Evolutionary conservation across 2,113 vertebrate genomes (phyloP).

Genomic region (Eretmochelys imbricata): DNA sequence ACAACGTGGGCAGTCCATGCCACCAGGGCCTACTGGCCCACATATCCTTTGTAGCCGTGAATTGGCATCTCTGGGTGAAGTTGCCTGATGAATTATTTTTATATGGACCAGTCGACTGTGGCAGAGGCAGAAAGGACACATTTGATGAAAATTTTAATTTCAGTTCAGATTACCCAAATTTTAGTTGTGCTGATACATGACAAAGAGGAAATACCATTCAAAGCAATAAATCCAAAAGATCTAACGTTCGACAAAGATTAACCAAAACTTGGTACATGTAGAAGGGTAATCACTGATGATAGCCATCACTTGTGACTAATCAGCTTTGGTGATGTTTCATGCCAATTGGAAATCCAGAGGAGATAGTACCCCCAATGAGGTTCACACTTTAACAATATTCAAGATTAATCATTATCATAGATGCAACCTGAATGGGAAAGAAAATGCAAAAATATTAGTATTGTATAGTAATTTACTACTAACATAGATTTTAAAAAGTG

Average conservation of each 20-base stretch:
- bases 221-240: not conserved
- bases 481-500: not conserved
- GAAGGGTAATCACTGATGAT: not conserved
- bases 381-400: not conserved
- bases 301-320: not conserved
- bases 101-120: not conserved
- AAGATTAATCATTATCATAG: slow-evolving; percentile 83
- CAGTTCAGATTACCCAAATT: not conserved
- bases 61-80: not conserved
- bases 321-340: not conserved
- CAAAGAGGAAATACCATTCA: not conserved
- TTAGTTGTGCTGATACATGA: not conserved
- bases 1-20: not conserved
- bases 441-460: not conserved
- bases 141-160: not conserved
- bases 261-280: not conserved
- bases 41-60: not conserved
- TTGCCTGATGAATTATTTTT: not conserved
- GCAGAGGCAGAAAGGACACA: not conserved
- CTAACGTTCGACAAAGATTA: not conserved
- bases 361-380: not conserved
- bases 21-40: not conserved
- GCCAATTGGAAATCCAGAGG: not conserved
- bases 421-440: slow-evolving; percentile 79
- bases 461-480: not conserved